Evolutionary conservation across 2,888 invertebrate genomes (phyloP), one percentile per base, ranked within the genome.

Genomic region (Tenthredo amoena): DNA sequence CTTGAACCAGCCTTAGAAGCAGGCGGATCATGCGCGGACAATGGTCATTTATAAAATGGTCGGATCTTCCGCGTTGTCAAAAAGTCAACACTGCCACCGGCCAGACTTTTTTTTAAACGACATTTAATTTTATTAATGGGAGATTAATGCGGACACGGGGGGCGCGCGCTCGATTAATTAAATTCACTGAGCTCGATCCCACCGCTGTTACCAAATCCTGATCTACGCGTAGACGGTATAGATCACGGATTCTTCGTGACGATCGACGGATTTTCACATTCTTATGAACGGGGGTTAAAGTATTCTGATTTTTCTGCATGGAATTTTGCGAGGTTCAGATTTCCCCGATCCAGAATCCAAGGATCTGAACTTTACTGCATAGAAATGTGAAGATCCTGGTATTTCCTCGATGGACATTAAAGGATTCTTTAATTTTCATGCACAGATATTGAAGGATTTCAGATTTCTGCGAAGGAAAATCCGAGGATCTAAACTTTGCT

Each of bases 121-220:
- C 26, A 62, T 74, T 74, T 1, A n/a, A 87, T 89, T 90, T 91
- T 89, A 93, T 93, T 93, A 93, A 93, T 93, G 92, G 92, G 87
- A 88, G 91, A 93, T 93, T 93, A 93, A 93, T 93, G 92, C 93
- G 92, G 87, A n/a, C n/a, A n/a, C n/a, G 18, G n/a, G 12, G 43
- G 55, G 18, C 55, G n/a, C n/a, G 55, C 5, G n/a, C 55, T 2
- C 1, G 6, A 7, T 55, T n/a, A 55, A 55, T 55, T 55, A 5
- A 55, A n/a, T 55, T 55, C n/a, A 47, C 55, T 55, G 7, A 18
- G 0, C 50, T 50, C 18, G 1, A 18, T 50, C 50, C 5, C 10
- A 10, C 40, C 10, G 10, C 10, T 43, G 2, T 43, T 10, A 1
- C 40, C 10, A 10, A 43, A 43, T 43, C 40, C 40, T 50, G 50